phyloP scores from a whole-genome alignment of 2,797 vertebrate species.

The Xiphorhynchus erythropygius region DNA sequence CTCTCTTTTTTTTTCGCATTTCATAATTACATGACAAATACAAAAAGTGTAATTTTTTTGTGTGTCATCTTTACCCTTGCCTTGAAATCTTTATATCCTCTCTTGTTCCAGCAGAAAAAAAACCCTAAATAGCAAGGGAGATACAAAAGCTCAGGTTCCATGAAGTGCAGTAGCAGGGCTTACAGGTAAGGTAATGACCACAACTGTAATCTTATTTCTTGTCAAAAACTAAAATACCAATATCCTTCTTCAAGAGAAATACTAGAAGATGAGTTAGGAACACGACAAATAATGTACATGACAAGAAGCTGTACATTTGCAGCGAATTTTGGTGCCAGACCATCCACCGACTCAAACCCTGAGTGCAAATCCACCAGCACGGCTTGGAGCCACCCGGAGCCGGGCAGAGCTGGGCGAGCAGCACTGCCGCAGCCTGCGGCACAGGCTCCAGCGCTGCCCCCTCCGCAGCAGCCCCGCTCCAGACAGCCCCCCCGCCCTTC shows the following conservation, averaged over 20 bases:
- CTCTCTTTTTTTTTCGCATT: not conserved
- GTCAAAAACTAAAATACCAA: not conserved
- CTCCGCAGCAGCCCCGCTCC: not conserved
- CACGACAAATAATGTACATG: fast-evolving
- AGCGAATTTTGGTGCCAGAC: not conserved
- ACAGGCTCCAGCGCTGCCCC: not conserved
- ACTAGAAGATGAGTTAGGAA: not conserved
- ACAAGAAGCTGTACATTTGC: not conserved
- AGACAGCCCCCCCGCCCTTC: not conserved
- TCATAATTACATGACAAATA: not conserved
- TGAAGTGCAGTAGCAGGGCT: not conserved
- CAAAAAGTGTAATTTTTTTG: not conserved
- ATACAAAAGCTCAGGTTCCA: not conserved
- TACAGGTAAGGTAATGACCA: not conserved
- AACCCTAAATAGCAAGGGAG: not conserved
- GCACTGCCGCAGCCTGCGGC: not conserved
- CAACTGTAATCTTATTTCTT: not conserved
- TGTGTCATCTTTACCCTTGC: not conserved
- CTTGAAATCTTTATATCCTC: not conserved
- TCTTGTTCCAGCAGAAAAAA: not conserved
- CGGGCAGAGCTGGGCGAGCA: fast-evolving
- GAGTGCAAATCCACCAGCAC: not conserved
- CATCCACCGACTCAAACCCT: not conserved
- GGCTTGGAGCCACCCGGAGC: fast-evolving
- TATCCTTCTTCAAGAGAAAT: not conserved